Base-by-base conservation (phyloP, 2,888 invertebrate species). In the Hololepta plana region DNA sequence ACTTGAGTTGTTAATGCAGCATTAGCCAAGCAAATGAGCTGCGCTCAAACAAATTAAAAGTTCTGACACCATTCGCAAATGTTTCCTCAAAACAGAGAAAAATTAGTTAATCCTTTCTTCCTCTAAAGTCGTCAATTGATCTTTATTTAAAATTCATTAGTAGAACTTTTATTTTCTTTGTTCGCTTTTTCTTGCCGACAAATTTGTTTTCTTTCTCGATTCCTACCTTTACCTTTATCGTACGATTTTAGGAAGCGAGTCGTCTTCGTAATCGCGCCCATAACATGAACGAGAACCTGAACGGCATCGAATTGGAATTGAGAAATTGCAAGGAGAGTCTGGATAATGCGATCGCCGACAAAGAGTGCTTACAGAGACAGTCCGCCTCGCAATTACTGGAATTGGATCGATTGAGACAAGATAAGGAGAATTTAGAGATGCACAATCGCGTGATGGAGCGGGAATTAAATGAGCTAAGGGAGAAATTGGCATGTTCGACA, bases 311-410 rank as follows among this genome's bases (percentile, higher is more conserved):
- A 49, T 59, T 67, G 37, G 76, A 77, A 37, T 54, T 72, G 13
- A 56, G 72, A 35, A 67, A 62, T 35, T 72, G 72, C 38, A 54
- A 70, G 36, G 74, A 74, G 38, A 64, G 67, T 12, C 49, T 75
- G 28, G 73, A 75, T 34, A 59, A 73, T 40, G 55, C 65, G 1
- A 57, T 66, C 32, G 50, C 59, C 3, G 82, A 84, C 38, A 77
- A 74, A 40, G 81, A 82, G 36, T 67, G 73, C 32, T 51, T 82
- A 12, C 75, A 75, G 40, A 59, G 79, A 19, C 81, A 81, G 49
- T 60, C 72, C 16, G 71, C 74, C 5, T 55, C 67, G 4, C 76
- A 80, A 37, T 57, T 75, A 20, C 49, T 77, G 22, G 81, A 82
- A 39, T 53, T 73, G 12, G 74, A 76, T 34, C 64, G 77, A 28